Evolutionary conservation across 2,113 vertebrate genomes (phyloP), one percentile per base, ranked within the genome.

Genomic region (Cheilinus undulatus): DNA sequence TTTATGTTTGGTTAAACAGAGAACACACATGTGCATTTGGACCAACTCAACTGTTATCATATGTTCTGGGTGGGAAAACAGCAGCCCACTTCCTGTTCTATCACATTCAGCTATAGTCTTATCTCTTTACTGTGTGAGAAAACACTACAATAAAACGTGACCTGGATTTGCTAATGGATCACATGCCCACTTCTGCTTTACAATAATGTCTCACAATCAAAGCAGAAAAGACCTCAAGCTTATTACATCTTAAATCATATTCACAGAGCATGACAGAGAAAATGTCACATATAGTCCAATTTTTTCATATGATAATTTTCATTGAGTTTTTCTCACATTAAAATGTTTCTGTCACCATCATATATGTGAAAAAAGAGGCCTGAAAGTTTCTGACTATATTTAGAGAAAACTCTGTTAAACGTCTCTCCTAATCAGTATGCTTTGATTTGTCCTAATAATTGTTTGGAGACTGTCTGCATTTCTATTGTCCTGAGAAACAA

Each of bases 41-140:
- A 24, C 22, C 45, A 36, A 34, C 28, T 23, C 6, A 3, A 12
- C 3, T 26, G 26, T 17, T 27, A 40, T 9, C 34, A n/a, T 17
- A 17, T 28, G 27, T 54, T 48, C 38, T 30, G 2, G 3, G 3
- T 22, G 8, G 13, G 45, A 12, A 22, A 45, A 54, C 36, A 34
- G 36, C 57, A 71, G 49, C 13, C 14, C 42, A 40, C 23, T 23
- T 56, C 58, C 32, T 24, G 14, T 24, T 30, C n/a, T 50, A n/a
- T 30, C 32, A 50, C 14, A 32, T 14, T 10, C 17, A 73, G 34
- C 17, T 17, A 3, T 7, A 42, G 19, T 45, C 42, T 45, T 34
- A 43, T 45, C n/a, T 14, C 10, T 9, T n/a, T 30, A 50, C 3
- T 0, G 13, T 24, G 6, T 19, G 22, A 20, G 15, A 48, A 23